These are phyloP conservation scores for Akabosia matsudoensis DNA, from an alignment of 1,140 invertebrate species.

Conservation along the genomic window DNA sequence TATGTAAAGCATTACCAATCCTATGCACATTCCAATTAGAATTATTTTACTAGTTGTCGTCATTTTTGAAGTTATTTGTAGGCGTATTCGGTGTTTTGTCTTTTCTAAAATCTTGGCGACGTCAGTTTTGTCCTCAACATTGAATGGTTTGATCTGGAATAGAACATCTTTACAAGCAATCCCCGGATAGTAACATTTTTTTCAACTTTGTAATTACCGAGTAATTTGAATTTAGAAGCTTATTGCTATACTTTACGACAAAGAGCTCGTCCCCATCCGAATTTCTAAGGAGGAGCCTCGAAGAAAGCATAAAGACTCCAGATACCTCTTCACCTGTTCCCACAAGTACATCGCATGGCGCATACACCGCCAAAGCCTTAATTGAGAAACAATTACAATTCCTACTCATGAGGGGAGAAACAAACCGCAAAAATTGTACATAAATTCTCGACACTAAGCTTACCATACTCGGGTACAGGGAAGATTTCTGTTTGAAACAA, in stretches of 20 bases:
- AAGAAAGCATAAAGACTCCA: slow-evolving; percentile 12
- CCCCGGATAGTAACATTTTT: too few relatives aligned
- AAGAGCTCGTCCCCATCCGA: slow-evolving; percentile 32
- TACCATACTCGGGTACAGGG: slow-evolving; percentile 26
- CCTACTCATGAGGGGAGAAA: too few relatives aligned
- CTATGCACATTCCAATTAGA: slow-evolving; percentile 30
- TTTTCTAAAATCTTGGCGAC: slow-evolving; percentile 29
- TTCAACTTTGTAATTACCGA: neutral
- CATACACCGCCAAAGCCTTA: slow-evolving; percentile 35
- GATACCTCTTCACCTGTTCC: slow-evolving; percentile 32
- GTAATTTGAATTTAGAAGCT: neutral
- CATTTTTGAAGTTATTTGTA: slow-evolving; percentile 30
- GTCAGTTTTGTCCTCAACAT: neutral
- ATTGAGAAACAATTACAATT: neutral
- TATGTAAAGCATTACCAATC: slow-evolving; percentile 26
- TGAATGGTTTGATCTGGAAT: slow-evolving; percentile 20
- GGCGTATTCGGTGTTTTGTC: neutral
- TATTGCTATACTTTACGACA: slow-evolving; percentile 17
- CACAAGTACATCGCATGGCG: slow-evolving; percentile 30
- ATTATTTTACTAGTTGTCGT: slow-evolving; percentile 20
- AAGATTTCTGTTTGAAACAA: slow-evolving; percentile 38
- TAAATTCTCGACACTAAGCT: neutral
- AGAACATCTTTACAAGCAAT: neutral
- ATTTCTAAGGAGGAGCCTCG: slow-evolving; percentile 32
- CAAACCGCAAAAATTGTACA: too few relatives aligned